Evolutionary conservation across 1,140 invertebrate genomes (phyloP).

Genomic region (Rhyacophila brunnea): DNA sequence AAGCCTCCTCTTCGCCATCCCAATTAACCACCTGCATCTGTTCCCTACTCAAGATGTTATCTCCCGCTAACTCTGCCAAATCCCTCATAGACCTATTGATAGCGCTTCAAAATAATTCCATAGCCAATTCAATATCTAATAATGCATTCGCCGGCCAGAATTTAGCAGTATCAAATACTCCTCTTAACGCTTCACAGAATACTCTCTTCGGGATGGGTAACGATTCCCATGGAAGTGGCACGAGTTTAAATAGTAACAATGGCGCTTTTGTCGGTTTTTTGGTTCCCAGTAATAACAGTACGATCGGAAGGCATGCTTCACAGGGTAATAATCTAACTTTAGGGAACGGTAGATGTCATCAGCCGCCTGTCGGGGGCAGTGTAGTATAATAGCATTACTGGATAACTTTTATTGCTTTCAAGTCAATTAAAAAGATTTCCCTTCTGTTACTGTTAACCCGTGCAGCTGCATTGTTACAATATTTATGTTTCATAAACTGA

Average conservation of each 20-base stretch:
- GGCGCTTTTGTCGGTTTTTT: slow-evolving; percentile 14
- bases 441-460: neutral
- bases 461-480: neutral
- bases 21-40: slow-evolving; percentile 48
- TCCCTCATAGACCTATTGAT: slow-evolving; percentile 49
- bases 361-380: slow-evolving; percentile 23
- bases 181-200: slow-evolving; percentile 25
- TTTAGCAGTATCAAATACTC: slow-evolving; percentile 8
- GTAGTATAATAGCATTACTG: slow-evolving; percentile 18
- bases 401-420: too few relatives aligned
- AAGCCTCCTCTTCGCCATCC: slow-evolving; percentile 26
- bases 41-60: slow-evolving; percentile 47
- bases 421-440: too few relatives aligned
- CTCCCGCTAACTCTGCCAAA: slow-evolving; percentile 48
- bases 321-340: slow-evolving; percentile 25
- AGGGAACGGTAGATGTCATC: slow-evolving; percentile 28
- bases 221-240: slow-evolving; percentile 31
- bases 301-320: slow-evolving; percentile 12
- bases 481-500: neutral
- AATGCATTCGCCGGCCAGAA: slow-evolving; percentile 19
- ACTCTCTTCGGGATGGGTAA: slow-evolving; percentile 23
- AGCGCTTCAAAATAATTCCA: slow-evolving; percentile 46
- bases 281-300: slow-evolving; percentile 12
- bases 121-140: slow-evolving; percentile 28
- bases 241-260: slow-evolving; percentile 30